Base-by-base conservation (phyloP, 2,113 vertebrate species). In the Jaculus jaculus region DNA sequence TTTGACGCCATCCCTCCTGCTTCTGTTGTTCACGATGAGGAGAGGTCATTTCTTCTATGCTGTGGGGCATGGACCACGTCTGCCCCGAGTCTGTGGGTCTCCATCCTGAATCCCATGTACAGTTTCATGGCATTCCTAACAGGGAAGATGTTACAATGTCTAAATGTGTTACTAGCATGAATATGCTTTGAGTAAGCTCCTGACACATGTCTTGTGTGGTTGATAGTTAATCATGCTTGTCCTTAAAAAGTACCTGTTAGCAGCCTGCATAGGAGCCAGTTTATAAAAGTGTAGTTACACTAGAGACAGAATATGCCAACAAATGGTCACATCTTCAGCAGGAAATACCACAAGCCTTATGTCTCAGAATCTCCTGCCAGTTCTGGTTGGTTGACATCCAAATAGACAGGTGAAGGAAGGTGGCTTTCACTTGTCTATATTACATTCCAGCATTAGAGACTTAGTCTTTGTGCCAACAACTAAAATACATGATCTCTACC, bases 151-250 rank as follows among this genome's bases (percentile, higher is more conserved):
- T 68, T 74, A 28, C 23, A 47, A 16, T 7, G 47, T 75, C 13
- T 75, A 69, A 72, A 37, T 89, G 71, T 66, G 24, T 77, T 68
- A 23, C 10, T 87, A 20, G 60, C 6, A 77, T 69, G 32, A 83
- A 80, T 17, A 23, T 81, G 37, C 28, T 17, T 95, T 69, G 20
- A 12, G 7, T 58, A 15, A 73, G 28, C 63, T 34, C 3, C 66
- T 89, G 71, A n/a, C 71, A 42, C 0, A 21, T 2, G 32, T 12
- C 54, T 66, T 71, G 3, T 47, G 17, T 51, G 30, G 77, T 83
- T 93, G 84, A 39, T 54, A 90, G 37, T 23, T 79, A 73, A 24
- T 74, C 28, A 21, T 92, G 21, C 87, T 91, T 96, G 91, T 66
- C 63, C 26, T 21, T 84, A 51, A 60, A 54, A 54, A 91, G 37